Evolutionary conservation across 2,113 vertebrate genomes (phyloP).

Genomic region (Phaetusa simplex): DNA sequence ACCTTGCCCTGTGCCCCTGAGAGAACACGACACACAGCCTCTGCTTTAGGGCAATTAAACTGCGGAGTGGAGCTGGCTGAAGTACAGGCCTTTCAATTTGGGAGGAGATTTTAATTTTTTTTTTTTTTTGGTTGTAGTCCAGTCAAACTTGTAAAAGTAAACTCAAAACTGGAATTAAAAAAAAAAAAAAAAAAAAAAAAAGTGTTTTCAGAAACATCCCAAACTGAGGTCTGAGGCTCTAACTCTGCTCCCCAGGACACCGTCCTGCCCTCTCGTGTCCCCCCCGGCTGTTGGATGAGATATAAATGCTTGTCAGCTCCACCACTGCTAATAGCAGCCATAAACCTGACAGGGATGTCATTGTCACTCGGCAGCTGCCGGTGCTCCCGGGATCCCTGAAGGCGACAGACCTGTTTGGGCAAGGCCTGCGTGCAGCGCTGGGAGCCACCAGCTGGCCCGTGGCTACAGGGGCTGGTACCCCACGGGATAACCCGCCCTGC

Average conservation of each 20-base stretch:
- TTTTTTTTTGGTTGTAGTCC: constrained; percentile 1
- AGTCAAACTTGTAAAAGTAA: constrained; percentile 55
- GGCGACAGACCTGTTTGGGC: background rate
- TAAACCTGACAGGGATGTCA: constrained; percentile 25
- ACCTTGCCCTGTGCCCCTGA: constrained; percentile 1
- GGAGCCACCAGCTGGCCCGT: background rate
- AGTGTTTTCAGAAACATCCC: constrained; percentile 12
- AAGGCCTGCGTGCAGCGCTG: background rate
- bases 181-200: background rate
- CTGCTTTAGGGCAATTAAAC: constrained; percentile 55
- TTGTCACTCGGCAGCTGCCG: background rate
- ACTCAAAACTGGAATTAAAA: background rate
- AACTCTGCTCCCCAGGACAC: background rate
- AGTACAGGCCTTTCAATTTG: constrained; percentile 29
- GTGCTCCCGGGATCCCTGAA: background rate
- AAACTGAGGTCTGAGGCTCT: background rate
- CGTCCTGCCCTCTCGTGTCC: background rate
- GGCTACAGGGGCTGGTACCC: no score
- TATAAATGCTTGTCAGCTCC: background rate
- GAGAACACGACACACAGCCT: constrained; percentile 49
- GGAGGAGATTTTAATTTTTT: background rate
- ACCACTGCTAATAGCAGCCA: background rate
- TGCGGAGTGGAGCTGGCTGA: constrained; percentile 49
- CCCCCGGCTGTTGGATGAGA: background rate
- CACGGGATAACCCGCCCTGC: background rate